Evolutionary conservation across 2,797 vertebrate species (phyloP).

Genomic region (Atherinosoma microstoma): DNA sequence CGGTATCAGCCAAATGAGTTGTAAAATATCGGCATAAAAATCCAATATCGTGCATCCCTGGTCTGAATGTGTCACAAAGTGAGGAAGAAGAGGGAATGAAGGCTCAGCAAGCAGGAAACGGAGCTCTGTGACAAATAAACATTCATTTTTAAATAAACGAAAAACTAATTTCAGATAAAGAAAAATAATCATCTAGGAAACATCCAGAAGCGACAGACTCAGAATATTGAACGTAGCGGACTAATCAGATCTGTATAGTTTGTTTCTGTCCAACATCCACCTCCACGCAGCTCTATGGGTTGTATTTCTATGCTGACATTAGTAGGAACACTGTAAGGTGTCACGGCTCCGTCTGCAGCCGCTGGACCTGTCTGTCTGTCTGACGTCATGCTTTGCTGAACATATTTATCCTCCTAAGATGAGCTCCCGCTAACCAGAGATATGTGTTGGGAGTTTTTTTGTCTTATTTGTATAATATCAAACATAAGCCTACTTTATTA

Average conservation of each 20-base stretch:
- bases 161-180: no score
- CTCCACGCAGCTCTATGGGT: slow-evolving; percentile 12
- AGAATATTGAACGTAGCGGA: neutral
- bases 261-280: neutral
- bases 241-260: neutral
- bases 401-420: slow-evolving; percentile 17
- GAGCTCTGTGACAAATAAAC: no score
- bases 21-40: no score
- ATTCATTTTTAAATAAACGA: no score
- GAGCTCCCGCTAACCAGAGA: slow-evolving; percentile 8
- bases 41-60: no score
- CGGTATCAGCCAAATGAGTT: no score
- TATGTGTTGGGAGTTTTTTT: slow-evolving; percentile 8
- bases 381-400: slow-evolving; percentile 80
- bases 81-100: no score
- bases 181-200: neutral
- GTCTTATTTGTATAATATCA: neutral
- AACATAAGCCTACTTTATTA: neutral
- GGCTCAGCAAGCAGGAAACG: no score
- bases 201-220: neutral
- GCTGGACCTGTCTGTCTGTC: slow-evolving; percentile 76
- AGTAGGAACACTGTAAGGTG: slow-evolving; percentile 80
- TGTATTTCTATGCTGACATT: slow-evolving; percentile 39
- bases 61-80: no score
- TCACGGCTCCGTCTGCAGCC: slow-evolving; percentile 39